phyloP scores from a whole-genome alignment of 2,888 invertebrate genomes.

The Hyalella azteca region DNA sequence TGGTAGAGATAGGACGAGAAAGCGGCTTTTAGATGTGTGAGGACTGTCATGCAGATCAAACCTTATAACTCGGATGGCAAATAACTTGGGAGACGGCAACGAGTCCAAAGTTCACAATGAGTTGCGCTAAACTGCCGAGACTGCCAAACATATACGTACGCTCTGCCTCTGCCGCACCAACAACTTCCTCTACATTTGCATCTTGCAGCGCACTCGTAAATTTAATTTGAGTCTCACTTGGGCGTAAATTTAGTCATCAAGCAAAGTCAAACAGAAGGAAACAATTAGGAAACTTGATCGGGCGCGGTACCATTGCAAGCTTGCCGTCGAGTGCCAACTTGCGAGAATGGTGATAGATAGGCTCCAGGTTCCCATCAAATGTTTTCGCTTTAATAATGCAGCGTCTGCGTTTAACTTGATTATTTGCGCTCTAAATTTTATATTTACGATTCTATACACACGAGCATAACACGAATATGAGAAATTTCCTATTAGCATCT shows the following conservation, averaged over 20 bases:
- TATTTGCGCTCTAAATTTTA: too few species aligned
- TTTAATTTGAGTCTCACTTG: slow-evolving; percentile 32
- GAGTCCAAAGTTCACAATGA: slow-evolving; percentile 15
- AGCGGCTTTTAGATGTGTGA: too few species aligned
- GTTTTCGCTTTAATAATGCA: too few species aligned
- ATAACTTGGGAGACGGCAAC: not conserved
- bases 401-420: too few species aligned
- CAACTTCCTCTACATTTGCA: slow-evolving; percentile 27
- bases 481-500: too few species aligned
- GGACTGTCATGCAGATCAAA: not conserved
- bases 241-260: slow-evolving; percentile 32
- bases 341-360: too few species aligned
- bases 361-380: too few species aligned
- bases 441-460: too few species aligned
- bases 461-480: too few species aligned
- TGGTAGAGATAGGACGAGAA: too few species aligned
- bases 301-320: not conserved
- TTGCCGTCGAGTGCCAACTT: too few species aligned
- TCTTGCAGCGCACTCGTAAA: slow-evolving; percentile 19
- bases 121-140: slow-evolving; percentile 17
- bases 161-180: slow-evolving; percentile 17
- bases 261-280: slow-evolving; percentile 21
- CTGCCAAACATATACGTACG: not conserved
- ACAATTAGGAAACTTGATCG: slow-evolving; percentile 17
- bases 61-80: not conserved